Evolutionary conservation across 2,797 vertebrate genomes (phyloP).

Genomic region (Danio kyathit): DNA sequence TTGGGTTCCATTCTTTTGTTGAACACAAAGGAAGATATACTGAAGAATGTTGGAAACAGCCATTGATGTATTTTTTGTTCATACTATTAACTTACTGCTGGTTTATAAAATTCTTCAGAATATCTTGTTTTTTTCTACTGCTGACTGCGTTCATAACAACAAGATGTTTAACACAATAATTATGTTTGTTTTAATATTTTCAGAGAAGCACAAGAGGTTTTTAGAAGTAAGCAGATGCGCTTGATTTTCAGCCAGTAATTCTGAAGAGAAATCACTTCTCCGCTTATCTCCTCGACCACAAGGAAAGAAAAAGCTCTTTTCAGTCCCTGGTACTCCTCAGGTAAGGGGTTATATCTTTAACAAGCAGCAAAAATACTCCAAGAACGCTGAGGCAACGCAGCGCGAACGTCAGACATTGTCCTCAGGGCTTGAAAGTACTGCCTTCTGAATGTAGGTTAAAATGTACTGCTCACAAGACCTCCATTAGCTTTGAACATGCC

Average conservation of each 20-base stretch:
- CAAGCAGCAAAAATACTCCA: background rate
- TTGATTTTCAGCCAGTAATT: constrained; percentile 13
- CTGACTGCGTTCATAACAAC: background rate
- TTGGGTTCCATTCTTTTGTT: no score
- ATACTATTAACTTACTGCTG: no score
- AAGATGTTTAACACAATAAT: background rate
- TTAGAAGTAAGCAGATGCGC: background rate
- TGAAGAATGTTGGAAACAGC: no score
- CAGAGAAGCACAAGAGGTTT: constrained; percentile 9
- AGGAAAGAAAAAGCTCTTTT: constrained; percentile 19
- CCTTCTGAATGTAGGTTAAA: constrained; percentile 72
- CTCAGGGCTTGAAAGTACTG: constrained; percentile 15
- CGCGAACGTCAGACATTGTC: constrained; percentile 19
- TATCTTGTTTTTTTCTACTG: background rate
- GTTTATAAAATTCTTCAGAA: no score
- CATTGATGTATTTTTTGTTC: no score
- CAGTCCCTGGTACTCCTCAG: background rate
- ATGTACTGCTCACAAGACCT: constrained; percentile 64
- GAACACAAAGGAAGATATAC: no score
- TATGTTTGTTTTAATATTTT: background rate
- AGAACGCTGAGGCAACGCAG: constrained; percentile 6
- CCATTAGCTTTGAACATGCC: constrained; percentile 50
- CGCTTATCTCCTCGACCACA: constrained; percentile 1
- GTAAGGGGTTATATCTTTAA: constrained; percentile 29
- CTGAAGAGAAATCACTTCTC: constrained; percentile 29